Conservation (phyloP, 2,797 vertebrate genomes). For the Botia kubotai region DNA sequence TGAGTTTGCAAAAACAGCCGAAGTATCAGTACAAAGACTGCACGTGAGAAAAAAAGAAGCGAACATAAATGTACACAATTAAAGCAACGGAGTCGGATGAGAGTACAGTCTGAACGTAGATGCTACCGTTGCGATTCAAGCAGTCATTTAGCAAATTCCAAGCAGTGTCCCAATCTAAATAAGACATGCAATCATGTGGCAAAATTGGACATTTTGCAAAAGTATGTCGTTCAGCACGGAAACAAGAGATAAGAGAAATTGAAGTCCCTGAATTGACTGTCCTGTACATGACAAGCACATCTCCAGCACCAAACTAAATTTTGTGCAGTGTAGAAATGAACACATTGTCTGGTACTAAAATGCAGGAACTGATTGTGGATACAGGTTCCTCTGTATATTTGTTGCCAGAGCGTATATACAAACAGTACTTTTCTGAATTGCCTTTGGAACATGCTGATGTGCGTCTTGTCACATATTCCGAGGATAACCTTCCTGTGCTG, state of each 20-base stretch:
- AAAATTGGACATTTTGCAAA: conserved; percentile 27
- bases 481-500: neutral
- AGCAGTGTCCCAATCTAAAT: conserved; percentile 6
- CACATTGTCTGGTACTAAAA: neutral
- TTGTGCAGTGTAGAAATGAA: neutral
- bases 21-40: conserved; percentile 1
- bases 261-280: conserved; percentile 3
- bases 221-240: conserved; percentile 18
- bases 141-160: conserved; percentile 13
- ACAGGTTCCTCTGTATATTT: conserved; percentile 9
- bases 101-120: neutral
- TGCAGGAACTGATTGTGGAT: conserved; percentile 16
- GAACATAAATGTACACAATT: neutral
- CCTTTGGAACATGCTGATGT: neutral
- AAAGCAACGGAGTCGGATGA: neutral
- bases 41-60: neutral
- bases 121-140: neutral
- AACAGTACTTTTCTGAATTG: neutral
- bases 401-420: neutral
- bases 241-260: conserved; percentile 7
- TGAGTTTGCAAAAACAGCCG: neutral
- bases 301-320: conserved; percentile 15
- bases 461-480: neutral
- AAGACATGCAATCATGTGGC: conserved; percentile 40
- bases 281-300: conserved; percentile 9